Evolutionary conservation across 2,113 vertebrate genomes (phyloP).

Genomic region (Rousettus leschenaultii): DNA sequence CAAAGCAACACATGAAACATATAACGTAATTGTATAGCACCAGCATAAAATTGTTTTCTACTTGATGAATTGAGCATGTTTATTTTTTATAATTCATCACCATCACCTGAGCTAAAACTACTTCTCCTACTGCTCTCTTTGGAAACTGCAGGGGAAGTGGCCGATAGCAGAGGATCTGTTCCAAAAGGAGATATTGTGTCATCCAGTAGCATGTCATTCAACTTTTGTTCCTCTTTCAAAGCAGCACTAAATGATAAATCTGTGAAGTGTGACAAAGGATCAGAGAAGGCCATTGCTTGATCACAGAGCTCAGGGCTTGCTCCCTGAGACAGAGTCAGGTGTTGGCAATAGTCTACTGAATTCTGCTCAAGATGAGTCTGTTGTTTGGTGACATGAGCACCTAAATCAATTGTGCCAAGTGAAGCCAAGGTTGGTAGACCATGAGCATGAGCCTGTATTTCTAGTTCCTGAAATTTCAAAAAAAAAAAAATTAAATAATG

Average conservation of each 20-base stretch:
- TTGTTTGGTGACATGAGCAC: constrained; percentile 87
- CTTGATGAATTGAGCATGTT: not conserved
- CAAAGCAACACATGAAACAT: not conserved
- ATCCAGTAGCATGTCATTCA: constrained; percentile 91
- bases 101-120: constrained; percentile 94
- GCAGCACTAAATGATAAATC: constrained; percentile 95
- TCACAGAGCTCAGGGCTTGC: constrained; percentile 81
- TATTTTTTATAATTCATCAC: constrained; percentile 86
- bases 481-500: constrained; percentile 35
- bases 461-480: constrained; percentile 89
- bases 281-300: constrained; percentile 89
- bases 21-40: constrained; percentile 58
- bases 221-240: constrained; percentile 93
- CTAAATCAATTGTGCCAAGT: constrained; percentile 83
- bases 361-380: constrained; percentile 89
- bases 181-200: constrained; percentile 91
- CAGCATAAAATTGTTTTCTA: constrained; percentile 8
- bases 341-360: constrained; percentile 87
- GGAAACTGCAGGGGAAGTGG: constrained; percentile 89
- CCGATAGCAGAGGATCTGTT: constrained; percentile 92
- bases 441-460: constrained; percentile 95
- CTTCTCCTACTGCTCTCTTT: constrained; percentile 95
- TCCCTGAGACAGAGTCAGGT: constrained; percentile 77
- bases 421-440: constrained; percentile 90
- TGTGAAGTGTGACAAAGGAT: constrained; percentile 97